Conservation (phyloP, 2,888 invertebrate species). For the Ametastegia equiseti region DNA sequence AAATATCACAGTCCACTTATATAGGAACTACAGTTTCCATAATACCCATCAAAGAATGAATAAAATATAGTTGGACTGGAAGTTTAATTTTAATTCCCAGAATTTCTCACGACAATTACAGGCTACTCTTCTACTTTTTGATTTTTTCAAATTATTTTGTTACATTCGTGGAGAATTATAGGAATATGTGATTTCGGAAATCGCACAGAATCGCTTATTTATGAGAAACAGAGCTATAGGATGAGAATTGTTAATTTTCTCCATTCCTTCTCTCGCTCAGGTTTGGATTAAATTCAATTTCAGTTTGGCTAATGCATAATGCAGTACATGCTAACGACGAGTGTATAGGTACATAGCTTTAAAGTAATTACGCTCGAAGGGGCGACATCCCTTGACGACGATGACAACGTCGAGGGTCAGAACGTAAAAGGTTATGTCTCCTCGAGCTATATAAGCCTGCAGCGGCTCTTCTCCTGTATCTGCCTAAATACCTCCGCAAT, state of each 20-base stretch:
- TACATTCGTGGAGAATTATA: too few species aligned
- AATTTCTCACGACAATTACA: too few species aligned
- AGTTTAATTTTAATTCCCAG: too few species aligned
- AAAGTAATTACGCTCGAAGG: conserved; percentile 25
- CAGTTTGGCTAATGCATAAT: conserved; percentile 51
- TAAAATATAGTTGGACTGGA: too few species aligned
- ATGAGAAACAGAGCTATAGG: neutral
- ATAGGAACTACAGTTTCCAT: too few species aligned
- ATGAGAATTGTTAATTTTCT: neutral
- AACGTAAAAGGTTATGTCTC: conserved; percentile 8
- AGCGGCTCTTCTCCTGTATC: neutral
- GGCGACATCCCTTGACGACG: conserved; percentile 6
- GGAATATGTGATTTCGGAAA: neutral
- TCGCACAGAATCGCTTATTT: neutral
- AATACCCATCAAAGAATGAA: too few species aligned
- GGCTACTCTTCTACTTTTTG: too few species aligned
- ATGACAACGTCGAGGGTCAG: neutral
- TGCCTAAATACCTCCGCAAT: neutral
- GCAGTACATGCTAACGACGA: conserved; percentile 46
- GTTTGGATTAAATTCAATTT: conserved; percentile 51
- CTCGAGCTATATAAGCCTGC: neutral
- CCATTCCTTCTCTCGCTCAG: neutral
- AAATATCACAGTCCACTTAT: too few species aligned
- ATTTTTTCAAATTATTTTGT: too few species aligned
- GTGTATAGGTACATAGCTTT: conserved; percentile 7